Base-by-base conservation (phyloP, 2,797 vertebrate species). In the Picus viridis region DNA sequence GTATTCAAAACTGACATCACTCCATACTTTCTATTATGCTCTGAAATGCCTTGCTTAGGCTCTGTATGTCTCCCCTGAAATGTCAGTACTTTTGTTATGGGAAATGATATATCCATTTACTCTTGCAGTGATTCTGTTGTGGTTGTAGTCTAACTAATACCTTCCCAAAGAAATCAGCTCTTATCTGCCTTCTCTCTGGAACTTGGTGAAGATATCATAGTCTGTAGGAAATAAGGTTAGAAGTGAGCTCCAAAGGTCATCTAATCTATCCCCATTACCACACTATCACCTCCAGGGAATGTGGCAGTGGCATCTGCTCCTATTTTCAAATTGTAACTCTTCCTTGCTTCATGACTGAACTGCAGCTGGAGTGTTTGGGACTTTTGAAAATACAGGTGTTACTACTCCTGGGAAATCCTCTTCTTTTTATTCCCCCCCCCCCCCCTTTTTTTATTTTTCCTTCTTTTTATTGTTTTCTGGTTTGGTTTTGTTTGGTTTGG, bases 211-310 rank as follows among this genome's bases (percentile, higher is more conserved):
- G 92, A 95, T 95, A 96, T 94, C 94, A 94, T 94, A 94, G 90
- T 92, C 93, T 87, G 95, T 93, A 87, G 87, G 79, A 96, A 96
- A 96, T 96, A 95, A 96, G 95, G 93, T 95, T 95, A 95, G 79
- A 90, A 94, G 86, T 83, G 92, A 95, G 87, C 89, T 95, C 79
- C 79, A 90, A 93, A 96, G 95, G 95, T 96, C 95, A 95, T 95
- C 94, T 96, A 94, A 96, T 96, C 95, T 96, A 83, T 94, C 89
- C 75, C 93, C 70, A 95, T 96, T 96, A 94, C 95, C 72, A 95
- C 86, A 77, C 12, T 94, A 95, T 92, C 94, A 95, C 86, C 91
- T 95, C 92, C 78, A 92, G 88, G 95, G 90, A 96, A 90, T 91
- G 91, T 65, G 77, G 91, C 89, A 94, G 20, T 74, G 80, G 41